These are phyloP conservation scores for Saguinus imperator DNA, from an alignment of 2,113 vertebrate species.

Conservation along the genomic window DNA sequence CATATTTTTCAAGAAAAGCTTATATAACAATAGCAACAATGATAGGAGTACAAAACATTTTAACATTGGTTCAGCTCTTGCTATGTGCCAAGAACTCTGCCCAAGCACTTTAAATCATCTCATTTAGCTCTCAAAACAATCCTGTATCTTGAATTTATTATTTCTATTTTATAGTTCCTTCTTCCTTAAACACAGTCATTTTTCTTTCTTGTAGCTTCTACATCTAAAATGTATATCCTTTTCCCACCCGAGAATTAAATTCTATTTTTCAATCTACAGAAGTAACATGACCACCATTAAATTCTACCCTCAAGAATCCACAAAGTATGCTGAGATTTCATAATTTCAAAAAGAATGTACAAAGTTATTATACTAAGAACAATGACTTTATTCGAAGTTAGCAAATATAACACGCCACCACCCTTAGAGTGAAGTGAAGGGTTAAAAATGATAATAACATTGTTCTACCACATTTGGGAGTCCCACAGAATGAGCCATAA, in stretches of 20 bases:
- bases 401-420: conserved; percentile 38
- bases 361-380: conserved; percentile 30
- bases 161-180: conserved; percentile 52
- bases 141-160: conserved; percentile 34
- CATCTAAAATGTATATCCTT: conserved; percentile 45
- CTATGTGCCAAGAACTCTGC: conserved; percentile 33
- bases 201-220: conserved; percentile 46
- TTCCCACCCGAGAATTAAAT: conserved; percentile 11
- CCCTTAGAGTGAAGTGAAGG: background rate
- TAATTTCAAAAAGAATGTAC: background rate
- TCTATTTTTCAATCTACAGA: background rate
- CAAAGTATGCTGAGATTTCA: too few relatives aligned
- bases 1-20: conserved; percentile 24
- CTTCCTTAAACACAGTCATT: conserved; percentile 63
- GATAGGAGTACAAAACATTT: conserved; percentile 44
- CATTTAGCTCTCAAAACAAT: conserved; percentile 57
- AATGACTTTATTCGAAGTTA: conserved; percentile 15
- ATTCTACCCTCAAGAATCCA: background rate
- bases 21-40: conserved; percentile 14
- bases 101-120: conserved; percentile 53
- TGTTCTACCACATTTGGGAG: background rate
- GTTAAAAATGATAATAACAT: conserved; percentile 47
- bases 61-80: conserved; percentile 12
- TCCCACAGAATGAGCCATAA: background rate
- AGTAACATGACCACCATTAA: too few relatives aligned